These are phyloP conservation scores for Machaerirhynchus nigripectus DNA, from an alignment of 2,113 vertebrate species.

Conservation along the genomic window DNA sequence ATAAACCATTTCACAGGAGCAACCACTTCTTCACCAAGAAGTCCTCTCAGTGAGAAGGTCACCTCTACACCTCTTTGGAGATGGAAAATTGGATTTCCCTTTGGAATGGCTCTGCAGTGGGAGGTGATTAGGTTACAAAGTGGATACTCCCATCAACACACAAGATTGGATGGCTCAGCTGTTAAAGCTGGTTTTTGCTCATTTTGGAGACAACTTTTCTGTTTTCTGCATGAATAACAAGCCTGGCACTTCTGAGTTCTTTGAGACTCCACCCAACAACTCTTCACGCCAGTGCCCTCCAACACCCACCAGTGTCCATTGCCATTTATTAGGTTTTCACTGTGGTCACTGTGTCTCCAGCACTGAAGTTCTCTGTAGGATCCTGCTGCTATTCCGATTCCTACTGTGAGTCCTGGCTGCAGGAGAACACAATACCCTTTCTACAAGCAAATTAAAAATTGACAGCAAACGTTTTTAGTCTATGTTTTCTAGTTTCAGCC, in stretches of 20 bases:
- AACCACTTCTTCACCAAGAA: not conserved
- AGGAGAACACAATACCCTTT: not conserved
- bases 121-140: not conserved
- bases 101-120: not conserved
- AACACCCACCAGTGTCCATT: not conserved
- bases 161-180: not conserved
- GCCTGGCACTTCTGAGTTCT: not conserved
- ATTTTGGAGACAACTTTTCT: not conserved
- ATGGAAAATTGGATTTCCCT: not conserved
- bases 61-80: not conserved
- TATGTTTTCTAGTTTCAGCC: not conserved
- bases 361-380: not conserved
- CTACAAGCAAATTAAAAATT: not conserved
- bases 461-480: not conserved
- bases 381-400: not conserved
- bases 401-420: not conserved
- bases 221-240: not conserved
- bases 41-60: not conserved
- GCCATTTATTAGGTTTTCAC: not conserved
- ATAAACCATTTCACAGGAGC: not conserved
- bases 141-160: not conserved
- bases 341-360: not conserved
- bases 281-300: not conserved
- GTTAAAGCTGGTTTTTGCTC: not conserved
- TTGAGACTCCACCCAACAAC: not conserved